Conservation (phyloP, 2,113 vertebrate genomes). For the Progne subis region DNA sequence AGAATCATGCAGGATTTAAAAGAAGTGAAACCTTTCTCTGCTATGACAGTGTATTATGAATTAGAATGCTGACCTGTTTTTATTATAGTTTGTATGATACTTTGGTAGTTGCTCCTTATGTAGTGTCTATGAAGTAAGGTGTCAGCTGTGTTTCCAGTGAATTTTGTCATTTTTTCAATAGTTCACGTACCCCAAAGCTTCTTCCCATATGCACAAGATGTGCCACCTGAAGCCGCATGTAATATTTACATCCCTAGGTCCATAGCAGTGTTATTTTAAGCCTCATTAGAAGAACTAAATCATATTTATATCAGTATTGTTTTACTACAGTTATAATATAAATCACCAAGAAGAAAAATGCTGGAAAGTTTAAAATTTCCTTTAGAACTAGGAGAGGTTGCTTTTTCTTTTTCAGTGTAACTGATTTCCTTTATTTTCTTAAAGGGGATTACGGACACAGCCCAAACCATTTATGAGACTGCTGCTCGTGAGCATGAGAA, state of each 20-base stretch:
- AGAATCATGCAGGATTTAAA: background rate
- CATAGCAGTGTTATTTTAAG: background rate
- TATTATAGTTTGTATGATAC: background rate
- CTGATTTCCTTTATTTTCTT: background rate
- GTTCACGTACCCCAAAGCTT: background rate
- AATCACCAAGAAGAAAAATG: background rate
- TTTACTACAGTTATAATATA: background rate
- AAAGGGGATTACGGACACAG: constrained; percentile 94
- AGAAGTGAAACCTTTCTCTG: background rate
- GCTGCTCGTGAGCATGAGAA: constrained; percentile 96
- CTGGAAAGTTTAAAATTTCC: background rate
- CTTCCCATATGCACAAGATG: background rate
- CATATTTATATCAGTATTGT: background rate
- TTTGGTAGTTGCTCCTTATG: background rate
- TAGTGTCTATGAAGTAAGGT: background rate
- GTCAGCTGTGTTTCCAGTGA: background rate
- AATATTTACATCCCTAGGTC: background rate
- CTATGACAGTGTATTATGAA: background rate
- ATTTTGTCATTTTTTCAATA: background rate
- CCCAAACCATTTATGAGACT: constrained; percentile 94
- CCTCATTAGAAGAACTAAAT: background rate
- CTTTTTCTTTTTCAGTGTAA: background rate
- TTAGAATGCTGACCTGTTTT: background rate
- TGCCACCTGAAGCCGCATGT: background rate
- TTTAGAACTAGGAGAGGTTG: background rate